phyloP scores from a whole-genome alignment of 2,888 invertebrate species.

The Mellilla xanthometata region DNA sequence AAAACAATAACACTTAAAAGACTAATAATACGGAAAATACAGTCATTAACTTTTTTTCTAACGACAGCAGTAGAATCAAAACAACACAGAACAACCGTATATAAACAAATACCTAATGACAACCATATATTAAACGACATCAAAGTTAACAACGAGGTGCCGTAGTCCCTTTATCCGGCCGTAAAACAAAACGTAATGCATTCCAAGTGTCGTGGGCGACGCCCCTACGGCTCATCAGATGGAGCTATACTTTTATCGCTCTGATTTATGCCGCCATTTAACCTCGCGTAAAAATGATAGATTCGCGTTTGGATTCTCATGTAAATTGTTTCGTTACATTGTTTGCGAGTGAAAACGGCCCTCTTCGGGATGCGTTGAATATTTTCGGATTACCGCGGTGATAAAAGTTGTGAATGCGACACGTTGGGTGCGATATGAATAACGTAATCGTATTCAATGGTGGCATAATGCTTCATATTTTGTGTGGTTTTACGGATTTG shows the following conservation, averaged over 20 bases:
- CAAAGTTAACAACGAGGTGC: slow-evolving; percentile 25
- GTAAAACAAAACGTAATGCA: slow-evolving; percentile 39
- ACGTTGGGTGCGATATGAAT: slow-evolving; percentile 15
- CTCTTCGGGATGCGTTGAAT: slow-evolving; percentile 29
- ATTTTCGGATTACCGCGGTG: slow-evolving; percentile 28
- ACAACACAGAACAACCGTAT: too few relatives aligned
- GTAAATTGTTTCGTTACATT: slow-evolving; percentile 57
- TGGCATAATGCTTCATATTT: slow-evolving; percentile 6
- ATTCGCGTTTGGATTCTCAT: slow-evolving; percentile 48
- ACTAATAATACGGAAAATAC: too few relatives aligned
- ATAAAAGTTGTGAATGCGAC: slow-evolving; percentile 23
- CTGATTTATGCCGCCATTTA: slow-evolving; percentile 66
- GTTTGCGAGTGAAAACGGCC: slow-evolving; percentile 27
- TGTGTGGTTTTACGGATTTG: neutral
- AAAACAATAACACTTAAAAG: too few relatives aligned
- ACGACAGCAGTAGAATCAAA: too few relatives aligned
- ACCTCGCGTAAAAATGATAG: slow-evolving; percentile 60
- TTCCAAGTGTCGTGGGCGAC: slow-evolving; percentile 46
- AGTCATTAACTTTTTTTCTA: too few relatives aligned
- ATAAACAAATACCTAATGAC: too few relatives aligned
- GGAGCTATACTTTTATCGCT: slow-evolving; percentile 53
- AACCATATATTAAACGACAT: too few relatives aligned
- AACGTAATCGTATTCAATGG: slow-evolving; percentile 7
- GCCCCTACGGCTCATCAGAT: slow-evolving; percentile 42
- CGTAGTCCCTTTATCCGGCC: slow-evolving; percentile 27